Base-by-base conservation (phyloP, 1,140 invertebrate genomes). In the Gryllus bimaculatus region DNA sequence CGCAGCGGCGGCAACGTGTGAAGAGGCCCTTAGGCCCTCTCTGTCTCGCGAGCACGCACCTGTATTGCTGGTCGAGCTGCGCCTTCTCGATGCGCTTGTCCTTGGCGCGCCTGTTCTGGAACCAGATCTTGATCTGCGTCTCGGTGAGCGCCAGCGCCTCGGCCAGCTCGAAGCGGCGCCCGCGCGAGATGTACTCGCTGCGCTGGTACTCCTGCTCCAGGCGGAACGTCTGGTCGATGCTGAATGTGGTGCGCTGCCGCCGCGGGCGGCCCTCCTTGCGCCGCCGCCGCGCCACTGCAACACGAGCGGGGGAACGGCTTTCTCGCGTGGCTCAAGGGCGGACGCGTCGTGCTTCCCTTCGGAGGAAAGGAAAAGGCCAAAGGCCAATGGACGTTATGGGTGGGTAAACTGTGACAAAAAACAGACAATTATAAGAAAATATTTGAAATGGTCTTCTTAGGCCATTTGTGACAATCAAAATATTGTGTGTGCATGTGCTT, bases 61-160 rank as follows among this genome's bases (percentile, higher is more conserved):
- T 93, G 85, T 95, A 95, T 81, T 97, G 95, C 83, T 97, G 96
- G 87, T 98, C 96, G 47, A 96, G 88, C 79, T 97, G 95, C 0
- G 96, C 96, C 83, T 98, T 98, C 84, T 98, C 96, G 80, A 98
- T 96, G 76, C 96, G 88, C 86, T 98, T 98, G 83, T 98, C 96
- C 86, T 98, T 98, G 10, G 96, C 96, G 81, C 96, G 88, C 76
- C 96, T 88, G 86, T 98, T 98, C 86, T 98, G 97, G 84, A 98
- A 98, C 97, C 97, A 98, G 80, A 97, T 97, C 87, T 97, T 98
- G 77, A 98, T 96, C 87, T 96, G 95, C 0, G 96, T 98, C 86
- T 98, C 97, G 6, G 94, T 95, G 8, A 98, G 87, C 75, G 90
- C 88, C 39, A 98, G 85, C 0, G 91, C 89, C 80, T 94, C 92